Evolutionary conservation across 2,797 vertebrate genomes (phyloP), one percentile per base, ranked within the genome.

Genomic region (Neoniphon sammara): DNA sequence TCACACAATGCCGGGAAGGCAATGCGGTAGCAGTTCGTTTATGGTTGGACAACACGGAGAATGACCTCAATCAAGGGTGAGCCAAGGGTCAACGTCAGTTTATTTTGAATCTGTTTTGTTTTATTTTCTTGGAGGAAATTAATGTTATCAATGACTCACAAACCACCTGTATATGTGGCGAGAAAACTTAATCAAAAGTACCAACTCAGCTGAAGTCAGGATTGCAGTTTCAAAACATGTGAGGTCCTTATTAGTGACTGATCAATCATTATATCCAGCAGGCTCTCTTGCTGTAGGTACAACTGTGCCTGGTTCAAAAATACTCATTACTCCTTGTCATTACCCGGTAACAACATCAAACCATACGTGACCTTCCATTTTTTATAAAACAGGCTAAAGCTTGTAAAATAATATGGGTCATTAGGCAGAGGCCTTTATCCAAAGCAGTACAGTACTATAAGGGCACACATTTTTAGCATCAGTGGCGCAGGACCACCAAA

Each of bases 31-130:
- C 98, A 0, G 98, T 99, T 44, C 96, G 98, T 5, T 92, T 99
- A 60, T 99, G 98, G 98, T 86, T 99, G 93, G 98, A 99, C 93
- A 99, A 99, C 88, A 99, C 98, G 0, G 98, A 99, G 93, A 99
- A 99, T 18, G 98, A 99, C 92, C 95, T 99, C 80, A 99, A 99
- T 87, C 98, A 98, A 90, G 98, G 98, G 98, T 98, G 87, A 96
- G 96, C 61, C 47, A 55, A 25, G 8, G 3, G 25, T 56, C 17
- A 49, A 21, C 27, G 31, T 39, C 12, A 23, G 10, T 66, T 71
- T 64, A 31, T 57, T 42, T 25, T 15, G 12, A 58, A 10, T 42
- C 34, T 42, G 11, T 23, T 53, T 14, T 53, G 15, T 70, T 7
- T n/a, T 52, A 14, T 66, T 55, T 47, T 74, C 6, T 61, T 47